These are phyloP conservation scores for Choristoneura rosaceana DNA, from an alignment of 2,888 invertebrate genomes.

Conservation along the genomic window DNA sequence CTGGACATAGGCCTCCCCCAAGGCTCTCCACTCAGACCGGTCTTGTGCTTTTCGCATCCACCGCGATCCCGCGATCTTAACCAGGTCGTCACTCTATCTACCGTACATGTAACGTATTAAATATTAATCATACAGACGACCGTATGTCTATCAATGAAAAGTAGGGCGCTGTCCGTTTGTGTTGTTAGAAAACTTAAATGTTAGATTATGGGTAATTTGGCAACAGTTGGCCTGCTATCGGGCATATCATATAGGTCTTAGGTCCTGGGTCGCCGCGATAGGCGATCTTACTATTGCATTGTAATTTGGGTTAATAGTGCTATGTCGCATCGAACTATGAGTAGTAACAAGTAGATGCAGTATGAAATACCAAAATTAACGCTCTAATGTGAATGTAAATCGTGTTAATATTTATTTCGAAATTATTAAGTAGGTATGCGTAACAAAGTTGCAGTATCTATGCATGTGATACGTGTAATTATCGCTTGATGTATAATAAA, in stretches of 20 bases:
- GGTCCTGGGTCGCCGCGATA: slow-evolving; percentile 69
- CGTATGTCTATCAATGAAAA: slow-evolving; percentile 42
- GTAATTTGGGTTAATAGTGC: slow-evolving; percentile 68
- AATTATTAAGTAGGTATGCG: background rate
- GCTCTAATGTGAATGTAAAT: background rate
- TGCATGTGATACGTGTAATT: background rate
- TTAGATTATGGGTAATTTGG: slow-evolving; percentile 56
- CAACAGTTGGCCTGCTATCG: slow-evolving; percentile 64
- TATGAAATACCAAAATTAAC: background rate
- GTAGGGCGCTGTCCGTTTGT: slow-evolving; percentile 51
- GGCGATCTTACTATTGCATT: slow-evolving; percentile 60
- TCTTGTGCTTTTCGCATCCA: too few relatives aligned
- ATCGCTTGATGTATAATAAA: background rate
- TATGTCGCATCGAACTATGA: slow-evolving; percentile 15
- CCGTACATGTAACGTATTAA: too few relatives aligned
- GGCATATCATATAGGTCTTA: slow-evolving; percentile 58
- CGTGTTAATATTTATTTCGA: background rate
- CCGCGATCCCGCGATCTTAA: too few relatives aligned
- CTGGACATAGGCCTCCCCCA: too few relatives aligned
- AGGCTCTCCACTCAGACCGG: too few relatives aligned
- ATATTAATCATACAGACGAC: too few relatives aligned
- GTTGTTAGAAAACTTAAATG: slow-evolving; percentile 28
- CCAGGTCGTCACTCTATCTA: too few relatives aligned
- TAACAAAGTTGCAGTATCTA: slow-evolving; percentile 1
- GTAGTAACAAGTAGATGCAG: slow-evolving; percentile 2